Evolutionary conservation across 2,113 vertebrate species (phyloP).

Genomic region (Lepus europaeus): DNA sequence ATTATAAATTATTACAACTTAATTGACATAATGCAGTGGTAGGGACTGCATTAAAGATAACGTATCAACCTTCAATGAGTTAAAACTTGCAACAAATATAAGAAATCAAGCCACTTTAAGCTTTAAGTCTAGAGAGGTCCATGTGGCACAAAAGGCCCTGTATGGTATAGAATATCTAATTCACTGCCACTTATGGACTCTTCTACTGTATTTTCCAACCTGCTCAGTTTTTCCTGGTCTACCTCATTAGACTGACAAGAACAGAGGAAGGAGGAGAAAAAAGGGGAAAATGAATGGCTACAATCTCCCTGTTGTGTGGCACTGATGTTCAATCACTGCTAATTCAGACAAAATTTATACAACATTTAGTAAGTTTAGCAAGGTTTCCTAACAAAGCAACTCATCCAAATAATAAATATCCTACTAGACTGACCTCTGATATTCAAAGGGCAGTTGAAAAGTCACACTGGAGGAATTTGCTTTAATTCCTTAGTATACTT

Average conservation of each 20-base stretch:
- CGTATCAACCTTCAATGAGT: neutral
- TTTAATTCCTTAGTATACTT: neutral
- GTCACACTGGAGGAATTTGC: neutral
- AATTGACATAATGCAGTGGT: constrained; percentile 16
- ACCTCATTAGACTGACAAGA: neutral
- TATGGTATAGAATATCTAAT: neutral
- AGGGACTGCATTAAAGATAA: constrained; percentile 13
- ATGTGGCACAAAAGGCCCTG: neutral
- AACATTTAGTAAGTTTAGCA: neutral
- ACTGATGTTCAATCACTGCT: neutral
- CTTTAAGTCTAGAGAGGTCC: neutral
- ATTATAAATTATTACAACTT: constrained; percentile 43
- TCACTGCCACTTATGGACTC: neutral
- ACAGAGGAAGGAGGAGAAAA: neutral
- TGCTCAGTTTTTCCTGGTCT: neutral
- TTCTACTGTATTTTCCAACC: neutral
- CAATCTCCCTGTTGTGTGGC: no score
- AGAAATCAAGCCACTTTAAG: neutral
- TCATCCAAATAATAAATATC: constrained; percentile 2
- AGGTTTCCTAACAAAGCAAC: constrained; percentile 33
- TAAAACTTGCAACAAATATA: constrained; percentile 31
- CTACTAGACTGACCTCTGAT: neutral
- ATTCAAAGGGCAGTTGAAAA: neutral
- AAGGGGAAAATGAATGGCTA: neutral
- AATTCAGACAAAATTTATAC: neutral